Evolutionary conservation across 2,888 invertebrate genomes (phyloP).

Genomic region (Entomobrya multifasciata): DNA sequence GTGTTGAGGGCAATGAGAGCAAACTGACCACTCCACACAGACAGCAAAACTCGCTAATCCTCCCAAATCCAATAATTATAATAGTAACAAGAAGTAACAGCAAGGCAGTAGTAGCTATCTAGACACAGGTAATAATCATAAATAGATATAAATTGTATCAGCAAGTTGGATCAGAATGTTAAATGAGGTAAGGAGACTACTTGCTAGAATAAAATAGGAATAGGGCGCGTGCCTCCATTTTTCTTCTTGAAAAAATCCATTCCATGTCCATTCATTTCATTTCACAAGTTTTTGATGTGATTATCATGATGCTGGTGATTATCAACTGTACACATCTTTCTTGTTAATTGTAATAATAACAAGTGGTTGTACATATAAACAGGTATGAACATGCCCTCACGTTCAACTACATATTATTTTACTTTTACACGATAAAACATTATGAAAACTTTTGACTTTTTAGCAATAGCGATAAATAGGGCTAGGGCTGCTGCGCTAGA

Average conservation of each 20-base stretch:
- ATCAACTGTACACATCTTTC: conserved; percentile 43
- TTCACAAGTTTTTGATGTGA: conserved; percentile 42
- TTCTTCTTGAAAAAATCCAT: conserved; percentile 25
- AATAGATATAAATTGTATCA: conserved; percentile 56
- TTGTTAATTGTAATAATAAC: conserved; percentile 21
- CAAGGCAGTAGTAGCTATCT: not conserved
- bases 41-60: conserved; percentile 21
- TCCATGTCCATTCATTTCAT: conserved; percentile 26
- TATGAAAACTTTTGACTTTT: too few species aligned
- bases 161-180: conserved; percentile 61
- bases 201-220: conserved; percentile 1
- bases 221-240: conserved; percentile 28
- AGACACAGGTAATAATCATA: conserved; percentile 8
- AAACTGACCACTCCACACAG: conserved; percentile 28
- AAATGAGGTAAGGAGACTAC: conserved; percentile 64
- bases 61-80: not conserved
- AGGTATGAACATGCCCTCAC: conserved; percentile 2
- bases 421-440: not conserved
- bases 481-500: too few species aligned
- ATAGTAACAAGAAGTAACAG: not conserved
- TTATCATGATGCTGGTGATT: conserved; percentile 17
- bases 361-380: conserved; percentile 13
- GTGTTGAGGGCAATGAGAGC: not conserved
- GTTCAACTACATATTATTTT: not conserved
- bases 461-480: too few species aligned